Conservation (phyloP, 2,888 invertebrate species). For the Entomobrya proxima region DNA sequence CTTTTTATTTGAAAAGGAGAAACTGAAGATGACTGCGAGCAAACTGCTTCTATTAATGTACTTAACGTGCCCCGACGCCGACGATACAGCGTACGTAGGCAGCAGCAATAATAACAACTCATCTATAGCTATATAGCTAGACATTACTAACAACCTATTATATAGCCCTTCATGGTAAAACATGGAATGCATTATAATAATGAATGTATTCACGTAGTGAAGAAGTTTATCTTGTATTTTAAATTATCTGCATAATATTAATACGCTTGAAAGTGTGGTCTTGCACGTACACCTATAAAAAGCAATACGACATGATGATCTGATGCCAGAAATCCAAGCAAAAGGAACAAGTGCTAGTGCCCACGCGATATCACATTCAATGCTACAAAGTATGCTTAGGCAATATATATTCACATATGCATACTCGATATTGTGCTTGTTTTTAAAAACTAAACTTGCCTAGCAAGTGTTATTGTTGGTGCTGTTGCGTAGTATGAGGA, state of each 20-base stretch:
- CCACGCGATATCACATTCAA: constrained; percentile 72
- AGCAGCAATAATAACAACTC: not conserved
- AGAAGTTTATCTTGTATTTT: constrained; percentile 35
- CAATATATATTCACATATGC: not conserved
- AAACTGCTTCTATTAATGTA: constrained; percentile 21
- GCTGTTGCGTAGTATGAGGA: constrained; percentile 21
- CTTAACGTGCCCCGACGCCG: not conserved
- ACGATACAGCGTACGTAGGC: not conserved
- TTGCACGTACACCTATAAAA: constrained; percentile 17
- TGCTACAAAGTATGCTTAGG: constrained; percentile 21
- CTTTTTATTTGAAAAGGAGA: not conserved
- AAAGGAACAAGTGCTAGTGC: constrained; percentile 51
- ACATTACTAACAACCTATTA: not conserved
- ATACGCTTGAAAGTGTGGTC: not conserved
- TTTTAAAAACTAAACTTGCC: constrained; percentile 39
- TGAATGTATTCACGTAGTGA: not conserved
- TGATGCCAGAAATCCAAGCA: constrained; percentile 54
- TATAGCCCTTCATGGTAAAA: not conserved
- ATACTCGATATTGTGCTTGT: not conserved
- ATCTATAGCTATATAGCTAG: too few relatives aligned
- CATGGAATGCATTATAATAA: not conserved
- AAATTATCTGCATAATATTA: constrained; percentile 29
- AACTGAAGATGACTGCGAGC: constrained; percentile 20
- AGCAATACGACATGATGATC: not conserved
- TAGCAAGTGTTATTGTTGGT: constrained; percentile 44